A percentile compares a stretch with the other conserved stretches of the same genome.
phyloP scores from a whole-genome alignment of 1,140 invertebrate species.

The Paraescarpia echinospica region DNA sequence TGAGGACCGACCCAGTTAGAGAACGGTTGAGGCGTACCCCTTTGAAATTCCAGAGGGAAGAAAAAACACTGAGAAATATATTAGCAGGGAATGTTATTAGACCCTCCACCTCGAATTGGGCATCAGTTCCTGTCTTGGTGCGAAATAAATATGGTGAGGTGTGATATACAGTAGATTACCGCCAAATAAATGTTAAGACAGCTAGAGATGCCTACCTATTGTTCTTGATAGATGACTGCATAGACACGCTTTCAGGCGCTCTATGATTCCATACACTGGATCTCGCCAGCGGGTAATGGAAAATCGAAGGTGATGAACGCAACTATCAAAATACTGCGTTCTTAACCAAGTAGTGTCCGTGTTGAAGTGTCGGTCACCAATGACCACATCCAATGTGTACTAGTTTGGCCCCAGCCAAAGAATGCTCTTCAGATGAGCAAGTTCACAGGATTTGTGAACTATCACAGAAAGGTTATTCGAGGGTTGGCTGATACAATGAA shows the following conservation, averaged over 20 bases:
- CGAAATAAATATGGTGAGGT: no score
- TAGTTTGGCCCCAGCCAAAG: slow-evolving; percentile 3
- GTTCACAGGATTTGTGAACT: slow-evolving; percentile 29
- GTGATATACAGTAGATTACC: no score
- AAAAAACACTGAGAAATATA: no score
- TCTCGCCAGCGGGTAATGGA: slow-evolving; percentile 12
- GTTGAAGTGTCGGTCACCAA: slow-evolving; percentile 26
- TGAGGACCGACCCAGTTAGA: no score
- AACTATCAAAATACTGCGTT: slow-evolving; percentile 14
- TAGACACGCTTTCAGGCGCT: slow-evolving; percentile 11
- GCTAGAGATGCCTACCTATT: no score
- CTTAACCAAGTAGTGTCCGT: neutral
- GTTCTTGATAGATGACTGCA: neutral
- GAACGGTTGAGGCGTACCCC: no score
- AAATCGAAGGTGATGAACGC: neutral
- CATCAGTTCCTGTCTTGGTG: no score
- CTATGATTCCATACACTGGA: slow-evolving; percentile 12
- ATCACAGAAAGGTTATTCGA: slow-evolving; percentile 28
- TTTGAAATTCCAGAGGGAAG: no score
- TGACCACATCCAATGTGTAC: slow-evolving; percentile 20
- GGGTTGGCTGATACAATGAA: slow-evolving; percentile 27
- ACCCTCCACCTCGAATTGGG: no score
- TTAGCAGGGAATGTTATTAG: no score
- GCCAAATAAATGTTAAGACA: no score
- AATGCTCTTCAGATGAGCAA: slow-evolving; percentile 25